Evolutionary conservation across 2,113 vertebrate genomes (phyloP), one percentile per base, ranked within the genome.

Genomic region (Antechinus stuartii): DNA sequence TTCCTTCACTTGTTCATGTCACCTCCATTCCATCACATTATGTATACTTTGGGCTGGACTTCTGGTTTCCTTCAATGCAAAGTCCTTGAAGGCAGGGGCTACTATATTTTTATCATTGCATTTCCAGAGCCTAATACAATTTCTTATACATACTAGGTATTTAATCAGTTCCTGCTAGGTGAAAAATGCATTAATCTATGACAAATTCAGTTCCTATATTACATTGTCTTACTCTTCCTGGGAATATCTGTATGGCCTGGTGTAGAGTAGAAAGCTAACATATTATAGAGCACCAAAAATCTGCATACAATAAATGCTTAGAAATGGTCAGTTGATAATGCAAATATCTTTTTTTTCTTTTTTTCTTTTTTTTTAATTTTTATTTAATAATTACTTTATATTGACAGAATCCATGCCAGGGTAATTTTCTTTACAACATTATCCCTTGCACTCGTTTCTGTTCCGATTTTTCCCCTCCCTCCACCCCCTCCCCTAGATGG

Each of bases 101-200:
- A 8, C 91, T 89, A 12, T 93, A 27, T 76, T 14, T 30, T 68
- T 76, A 52, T 14, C 10, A 4, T 54, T 14, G 9, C 26, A 52
- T 26, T 16, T 22, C 19, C 53, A 42, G 90, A 52, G 47, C 46
- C 76, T 91, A 47, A 47, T 24, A 26, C 23, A 94, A 91, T 27
- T 14, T 27, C 53, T 89, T 89, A 47, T 76, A 95, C 84, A 89
- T 90, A 93, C 11, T 50, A 96, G 50, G 26, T 54, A 57, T 49
- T 91, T 89, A 11, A 46, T n/a, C 54, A 26, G n/a, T 56, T 92
- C 5, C 49, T 91, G 57, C 42, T n/a, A 46, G 55, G 92, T 76
- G 53, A 91, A 76, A 5, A n/a, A 91, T 50, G 50, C 30, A n/a
- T 76, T n/a, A n/a, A 76, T 76, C 61, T 76, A 16, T n/a, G 61